These are phyloP conservation scores for Priocnemis perturbator DNA, from an alignment of 2,888 invertebrate species.

Conservation along the genomic window DNA sequence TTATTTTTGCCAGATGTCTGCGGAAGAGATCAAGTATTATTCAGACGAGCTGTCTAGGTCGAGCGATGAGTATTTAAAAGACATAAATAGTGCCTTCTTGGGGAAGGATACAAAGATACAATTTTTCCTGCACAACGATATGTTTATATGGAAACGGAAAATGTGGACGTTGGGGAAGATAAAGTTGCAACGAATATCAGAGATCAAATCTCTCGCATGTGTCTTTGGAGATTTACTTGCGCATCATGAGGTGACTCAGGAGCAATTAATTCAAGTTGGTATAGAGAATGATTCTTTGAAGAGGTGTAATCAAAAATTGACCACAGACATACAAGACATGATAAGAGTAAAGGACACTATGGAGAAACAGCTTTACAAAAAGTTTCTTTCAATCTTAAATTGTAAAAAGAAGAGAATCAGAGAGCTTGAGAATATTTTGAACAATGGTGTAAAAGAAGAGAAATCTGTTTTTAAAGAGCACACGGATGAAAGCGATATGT, in stretches of 20 bases:
- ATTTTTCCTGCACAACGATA: conserved; percentile 47
- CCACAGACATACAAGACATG: conserved; percentile 38
- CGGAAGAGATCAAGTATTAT: conserved; percentile 39
- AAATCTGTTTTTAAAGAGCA: conserved; percentile 38
- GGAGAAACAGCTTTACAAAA: conserved; percentile 57
- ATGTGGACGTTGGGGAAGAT: conserved; percentile 56
- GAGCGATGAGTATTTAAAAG: conserved; percentile 45
- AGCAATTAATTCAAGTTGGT: conserved; percentile 15
- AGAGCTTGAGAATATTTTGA: conserved; percentile 47
- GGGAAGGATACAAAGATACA: conserved; percentile 50
- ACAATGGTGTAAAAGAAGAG: conserved; percentile 14
- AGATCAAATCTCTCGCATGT: conserved; percentile 42
- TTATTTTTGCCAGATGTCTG: conserved; percentile 45
- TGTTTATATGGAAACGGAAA: conserved; percentile 55
- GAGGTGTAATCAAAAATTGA: conserved; percentile 34
- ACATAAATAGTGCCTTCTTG: conserved; percentile 52
- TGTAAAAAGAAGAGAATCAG: conserved; percentile 60
- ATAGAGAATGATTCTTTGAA: conserved; percentile 43
- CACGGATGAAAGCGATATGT: conserved; percentile 52
- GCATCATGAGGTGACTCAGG: conserved; percentile 33
- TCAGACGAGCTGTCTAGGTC: conserved; percentile 42
- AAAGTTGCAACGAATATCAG: conserved; percentile 35
- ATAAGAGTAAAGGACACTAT: conserved; percentile 50
- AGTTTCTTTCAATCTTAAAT: conserved; percentile 59
- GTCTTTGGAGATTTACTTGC: conserved; percentile 40